phyloP scores from a whole-genome alignment of 2,113 vertebrate species.

The Antechinus stuartii region DNA sequence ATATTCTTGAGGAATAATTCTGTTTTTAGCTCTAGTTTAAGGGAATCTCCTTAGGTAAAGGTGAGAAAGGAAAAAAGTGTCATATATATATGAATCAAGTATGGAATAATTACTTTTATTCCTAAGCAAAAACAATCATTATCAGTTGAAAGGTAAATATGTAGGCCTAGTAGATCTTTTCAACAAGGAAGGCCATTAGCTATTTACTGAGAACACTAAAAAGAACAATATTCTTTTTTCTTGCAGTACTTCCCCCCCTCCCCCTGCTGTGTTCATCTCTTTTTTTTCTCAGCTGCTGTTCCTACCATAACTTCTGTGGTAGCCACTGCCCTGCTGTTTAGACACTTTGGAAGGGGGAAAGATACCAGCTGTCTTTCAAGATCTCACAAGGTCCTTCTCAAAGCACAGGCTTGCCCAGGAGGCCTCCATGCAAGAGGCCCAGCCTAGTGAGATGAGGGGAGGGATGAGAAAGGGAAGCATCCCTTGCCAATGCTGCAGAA shows the following conservation, averaged over 20 bases:
- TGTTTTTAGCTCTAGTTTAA: background rate
- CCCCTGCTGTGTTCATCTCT: background rate
- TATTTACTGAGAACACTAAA: background rate
- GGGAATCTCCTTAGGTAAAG: background rate
- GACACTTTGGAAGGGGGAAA: background rate
- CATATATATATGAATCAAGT: background rate
- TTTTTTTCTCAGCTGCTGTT: background rate
- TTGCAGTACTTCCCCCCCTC: background rate
- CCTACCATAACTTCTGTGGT: too few relatives aligned
- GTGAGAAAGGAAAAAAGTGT: background rate
- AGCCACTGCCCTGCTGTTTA: too few relatives aligned
- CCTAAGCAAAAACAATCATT: background rate
- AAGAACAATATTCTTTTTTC: background rate
- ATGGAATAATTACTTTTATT: background rate
- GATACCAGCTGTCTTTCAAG: background rate
- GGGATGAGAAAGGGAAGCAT: background rate
- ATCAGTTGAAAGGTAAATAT: background rate
- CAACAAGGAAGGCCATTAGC: background rate
- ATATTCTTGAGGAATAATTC: background rate
- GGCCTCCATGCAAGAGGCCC: too few relatives aligned
- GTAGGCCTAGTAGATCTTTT: background rate
- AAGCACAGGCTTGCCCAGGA: background rate
- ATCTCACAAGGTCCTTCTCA: background rate
- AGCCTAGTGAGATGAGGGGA: background rate
- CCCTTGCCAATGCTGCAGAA: too few relatives aligned